phyloP scores from a whole-genome alignment of 1,140 invertebrate species.

The Panonychus citri region DNA sequence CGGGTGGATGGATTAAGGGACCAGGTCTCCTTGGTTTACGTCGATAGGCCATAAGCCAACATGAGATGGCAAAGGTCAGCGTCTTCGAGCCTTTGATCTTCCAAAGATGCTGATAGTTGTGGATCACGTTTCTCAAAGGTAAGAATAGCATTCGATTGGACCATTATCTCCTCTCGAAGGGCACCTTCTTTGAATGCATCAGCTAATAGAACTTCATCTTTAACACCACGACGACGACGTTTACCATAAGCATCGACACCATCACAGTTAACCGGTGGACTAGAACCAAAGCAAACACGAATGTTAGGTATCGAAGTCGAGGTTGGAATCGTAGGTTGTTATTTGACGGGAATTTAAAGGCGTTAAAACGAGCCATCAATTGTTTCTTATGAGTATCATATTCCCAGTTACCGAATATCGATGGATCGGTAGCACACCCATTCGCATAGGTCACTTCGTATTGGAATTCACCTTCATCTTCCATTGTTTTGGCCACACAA shows the following conservation, averaged over 20 bases:
- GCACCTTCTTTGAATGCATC: constrained; percentile 39
- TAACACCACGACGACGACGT: constrained; percentile 34
- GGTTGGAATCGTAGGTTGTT: constrained; percentile 86
- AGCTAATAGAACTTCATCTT: constrained; percentile 10
- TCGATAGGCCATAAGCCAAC: constrained; percentile 78
- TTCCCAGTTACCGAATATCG: constrained; percentile 82
- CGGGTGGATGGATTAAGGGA: constrained; percentile 71
- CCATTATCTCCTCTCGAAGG: constrained; percentile 70
- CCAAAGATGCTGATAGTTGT: constrained; percentile 35
- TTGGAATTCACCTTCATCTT: constrained; percentile 62
- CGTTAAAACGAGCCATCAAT: constrained; percentile 63
- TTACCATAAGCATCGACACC: constrained; percentile 67
- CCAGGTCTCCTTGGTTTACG: constrained; percentile 51
- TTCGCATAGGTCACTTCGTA: constrained; percentile 80
- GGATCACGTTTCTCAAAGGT: constrained; percentile 58
- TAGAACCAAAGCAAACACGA: constrained; percentile 76
- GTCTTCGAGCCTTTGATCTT: constrained; percentile 35
- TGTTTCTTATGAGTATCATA: constrained; percentile 56
- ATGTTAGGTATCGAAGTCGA: no score
- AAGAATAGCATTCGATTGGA: constrained; percentile 68
- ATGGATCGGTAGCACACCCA: constrained; percentile 72
- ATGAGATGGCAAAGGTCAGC: constrained; percentile 69
- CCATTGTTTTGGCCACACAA: constrained; percentile 71
- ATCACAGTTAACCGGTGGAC: constrained; percentile 78
- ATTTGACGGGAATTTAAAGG: constrained; percentile 78